phyloP scores from a whole-genome alignment of 2,797 vertebrate species.

The Myotis daubentonii region DNA sequence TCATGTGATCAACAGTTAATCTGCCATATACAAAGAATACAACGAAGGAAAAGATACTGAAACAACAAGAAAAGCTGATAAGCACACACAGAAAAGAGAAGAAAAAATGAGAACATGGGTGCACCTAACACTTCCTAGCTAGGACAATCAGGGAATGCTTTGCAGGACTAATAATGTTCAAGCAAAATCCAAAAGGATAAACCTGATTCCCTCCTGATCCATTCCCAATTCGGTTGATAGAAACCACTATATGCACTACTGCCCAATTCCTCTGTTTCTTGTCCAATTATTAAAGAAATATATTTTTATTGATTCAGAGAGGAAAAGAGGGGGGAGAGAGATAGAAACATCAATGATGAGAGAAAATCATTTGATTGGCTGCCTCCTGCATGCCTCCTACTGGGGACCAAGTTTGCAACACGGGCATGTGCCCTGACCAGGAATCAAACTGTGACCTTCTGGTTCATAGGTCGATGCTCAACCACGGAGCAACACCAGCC shows the following conservation, averaged over 20 bases:
- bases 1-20: constrained; percentile 11
- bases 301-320: no score
- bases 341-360: no score
- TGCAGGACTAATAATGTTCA: not conserved
- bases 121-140: not conserved
- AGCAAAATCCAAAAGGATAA: constrained; percentile 7
- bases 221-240: not conserved
- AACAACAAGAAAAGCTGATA: not conserved
- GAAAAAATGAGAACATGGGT: not conserved
- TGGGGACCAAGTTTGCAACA: no score
- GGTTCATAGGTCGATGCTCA: no score
- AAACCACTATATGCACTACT: not conserved
- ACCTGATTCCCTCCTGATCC: not conserved
- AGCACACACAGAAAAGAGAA: not conserved
- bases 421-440: no score
- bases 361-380: no score
- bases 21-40: not conserved
- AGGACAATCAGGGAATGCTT: not conserved
- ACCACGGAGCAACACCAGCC: no score
- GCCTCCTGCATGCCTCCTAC: no score
- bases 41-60: not conserved
- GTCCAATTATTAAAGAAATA: no score
- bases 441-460: no score
- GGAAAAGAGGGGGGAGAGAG: no score
- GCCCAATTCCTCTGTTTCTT: not conserved